These are phyloP conservation scores for Clivina fossor DNA, from an alignment of 2,888 invertebrate genomes.

Conservation along the genomic window DNA sequence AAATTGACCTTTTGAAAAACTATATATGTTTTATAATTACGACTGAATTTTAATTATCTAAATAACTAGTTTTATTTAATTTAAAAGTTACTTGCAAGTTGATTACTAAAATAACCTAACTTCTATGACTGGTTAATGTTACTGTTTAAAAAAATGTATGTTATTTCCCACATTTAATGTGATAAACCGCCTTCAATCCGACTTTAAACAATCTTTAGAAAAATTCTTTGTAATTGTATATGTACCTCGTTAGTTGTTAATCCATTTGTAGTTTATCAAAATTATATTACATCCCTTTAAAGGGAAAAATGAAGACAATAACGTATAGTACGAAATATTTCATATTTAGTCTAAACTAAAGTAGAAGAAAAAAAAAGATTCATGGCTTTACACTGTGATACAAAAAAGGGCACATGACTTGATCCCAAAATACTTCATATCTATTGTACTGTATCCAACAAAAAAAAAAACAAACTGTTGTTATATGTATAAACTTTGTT, in stretches of 20 bases:
- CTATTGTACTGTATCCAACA: constrained; percentile 35
- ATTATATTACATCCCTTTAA: constrained; percentile 27
- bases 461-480: constrained; percentile 30
- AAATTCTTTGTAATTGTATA: constrained; percentile 32
- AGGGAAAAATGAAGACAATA: constrained; percentile 33
- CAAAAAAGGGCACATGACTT: constrained; percentile 34
- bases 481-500: constrained; percentile 34
- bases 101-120: too few species aligned
- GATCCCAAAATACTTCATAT: constrained; percentile 34
- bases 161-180: constrained; percentile 34
- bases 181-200: constrained; percentile 35
- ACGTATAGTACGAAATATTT: constrained; percentile 34
- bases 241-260: constrained; percentile 30
- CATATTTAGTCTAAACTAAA: constrained; percentile 20
- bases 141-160: constrained; percentile 23
- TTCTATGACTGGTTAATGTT: constrained; percentile 22
- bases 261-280: constrained; percentile 27
- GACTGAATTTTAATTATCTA: too few species aligned
- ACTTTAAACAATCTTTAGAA: constrained; percentile 32
- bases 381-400: constrained; percentile 35
- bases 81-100: too few species aligned
- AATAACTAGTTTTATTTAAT: too few species aligned
- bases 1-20: too few species aligned
- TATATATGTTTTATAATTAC: too few species aligned
- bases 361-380: constrained; percentile 23